Percentiles rank a stretch among this genome's conserved stretches.
Evolutionary conservation across 2,113 vertebrate genomes (phyloP).

Genomic region (Chrysemys picta): DNA sequence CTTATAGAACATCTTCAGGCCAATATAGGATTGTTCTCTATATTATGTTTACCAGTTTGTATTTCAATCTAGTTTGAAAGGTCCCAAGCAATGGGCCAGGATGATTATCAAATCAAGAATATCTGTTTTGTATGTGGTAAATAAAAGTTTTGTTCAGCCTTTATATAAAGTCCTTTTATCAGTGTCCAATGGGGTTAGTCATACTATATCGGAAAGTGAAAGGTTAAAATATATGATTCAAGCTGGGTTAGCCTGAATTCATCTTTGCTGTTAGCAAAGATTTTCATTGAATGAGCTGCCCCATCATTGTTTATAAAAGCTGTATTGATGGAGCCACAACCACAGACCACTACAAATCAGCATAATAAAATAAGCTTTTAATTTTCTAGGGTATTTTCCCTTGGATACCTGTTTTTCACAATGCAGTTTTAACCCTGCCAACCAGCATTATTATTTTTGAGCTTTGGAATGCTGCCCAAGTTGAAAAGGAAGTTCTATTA

Average conservation of each 20-base stretch:
- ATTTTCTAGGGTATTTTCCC: background rate
- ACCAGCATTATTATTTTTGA: background rate
- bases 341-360: background rate
- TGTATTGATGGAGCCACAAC: no score
- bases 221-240: background rate
- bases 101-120: background rate
- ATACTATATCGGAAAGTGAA: background rate
- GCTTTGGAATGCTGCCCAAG: background rate
- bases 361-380: background rate
- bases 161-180: background rate
- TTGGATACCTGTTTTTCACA: background rate
- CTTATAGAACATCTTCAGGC: background rate
- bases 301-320: rapidly evolving
- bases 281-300: rapidly evolving
- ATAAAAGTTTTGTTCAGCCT: background rate
- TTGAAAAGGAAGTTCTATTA: background rate
- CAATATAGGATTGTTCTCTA: background rate
- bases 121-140: background rate
- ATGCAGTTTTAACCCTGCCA: background rate
- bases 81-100: background rate
- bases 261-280: background rate
- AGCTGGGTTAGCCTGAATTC: background rate
- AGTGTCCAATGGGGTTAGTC: background rate
- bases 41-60: background rate
- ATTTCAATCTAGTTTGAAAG: background rate